Conservation (phyloP, 1,140 invertebrate species). For the Solenopsis fugax region DNA sequence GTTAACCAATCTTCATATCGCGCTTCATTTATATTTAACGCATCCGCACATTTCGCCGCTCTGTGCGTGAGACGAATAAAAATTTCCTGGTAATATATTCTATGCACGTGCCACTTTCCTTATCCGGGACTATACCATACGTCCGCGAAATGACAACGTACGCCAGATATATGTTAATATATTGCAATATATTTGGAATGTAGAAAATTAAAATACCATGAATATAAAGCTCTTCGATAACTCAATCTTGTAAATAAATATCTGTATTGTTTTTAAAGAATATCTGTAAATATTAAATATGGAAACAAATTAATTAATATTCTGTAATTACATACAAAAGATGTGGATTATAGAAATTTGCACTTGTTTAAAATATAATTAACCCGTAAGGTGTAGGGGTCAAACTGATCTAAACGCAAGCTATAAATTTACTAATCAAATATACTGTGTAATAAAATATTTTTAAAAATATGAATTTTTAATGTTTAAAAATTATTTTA, state of each 20-base stretch:
- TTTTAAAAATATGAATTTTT: too few relatives aligned
- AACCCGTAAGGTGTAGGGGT: too few relatives aligned
- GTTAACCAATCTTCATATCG: slow-evolving; percentile 62
- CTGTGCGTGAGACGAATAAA: slow-evolving; percentile 45
- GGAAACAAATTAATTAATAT: not conserved
- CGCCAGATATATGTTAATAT: not conserved
- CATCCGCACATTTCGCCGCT: slow-evolving; percentile 43
- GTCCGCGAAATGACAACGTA: not conserved
- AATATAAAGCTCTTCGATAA: not conserved
- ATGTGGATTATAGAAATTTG: not conserved
- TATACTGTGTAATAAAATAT: too few relatives aligned
- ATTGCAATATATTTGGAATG: not conserved
- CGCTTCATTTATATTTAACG: slow-evolving; percentile 60
- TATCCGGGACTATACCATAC: slow-evolving; percentile 17
- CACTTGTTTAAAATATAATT: not conserved
- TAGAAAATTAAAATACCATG: not conserved
- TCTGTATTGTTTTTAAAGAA: not conserved
- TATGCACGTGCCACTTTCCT: slow-evolving; percentile 36
- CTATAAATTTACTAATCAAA: too few relatives aligned
- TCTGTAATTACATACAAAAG: not conserved
- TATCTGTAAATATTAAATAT: not conserved
- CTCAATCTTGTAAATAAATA: not conserved
- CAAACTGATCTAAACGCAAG: too few relatives aligned
- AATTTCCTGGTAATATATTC: slow-evolving; percentile 34
- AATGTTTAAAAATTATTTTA: too few relatives aligned